Evolutionary conservation across 2,113 vertebrate species (phyloP).

Genomic region (Malurus elegans): DNA sequence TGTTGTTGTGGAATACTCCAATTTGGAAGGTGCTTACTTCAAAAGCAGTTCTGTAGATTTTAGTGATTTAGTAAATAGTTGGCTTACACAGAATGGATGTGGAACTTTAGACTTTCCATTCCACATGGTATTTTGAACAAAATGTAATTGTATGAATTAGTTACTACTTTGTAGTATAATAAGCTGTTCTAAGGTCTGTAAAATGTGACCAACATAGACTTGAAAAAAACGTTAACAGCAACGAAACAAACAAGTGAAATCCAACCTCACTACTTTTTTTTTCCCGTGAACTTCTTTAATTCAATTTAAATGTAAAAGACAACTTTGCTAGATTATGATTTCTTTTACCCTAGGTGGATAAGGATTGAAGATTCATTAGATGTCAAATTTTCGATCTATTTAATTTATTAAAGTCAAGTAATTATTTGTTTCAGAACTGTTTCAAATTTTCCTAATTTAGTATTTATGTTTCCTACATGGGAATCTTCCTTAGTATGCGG

Average conservation of each 20-base stretch:
- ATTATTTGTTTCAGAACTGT: not conserved
- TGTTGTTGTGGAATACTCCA: not conserved
- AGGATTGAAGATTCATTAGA: not conserved
- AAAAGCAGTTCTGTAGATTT: not conserved
- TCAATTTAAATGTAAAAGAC: not conserved
- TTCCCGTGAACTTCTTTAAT: not conserved
- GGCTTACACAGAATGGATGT: not conserved
- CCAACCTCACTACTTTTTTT: not conserved
- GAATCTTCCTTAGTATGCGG: rapidly evolving
- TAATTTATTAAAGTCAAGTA: not conserved
- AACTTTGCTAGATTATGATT: not conserved
- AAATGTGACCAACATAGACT: not conserved
- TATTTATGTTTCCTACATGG: not conserved
- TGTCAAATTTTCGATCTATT: not conserved
- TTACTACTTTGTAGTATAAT: not conserved
- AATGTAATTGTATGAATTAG: not conserved
- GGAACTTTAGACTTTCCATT: not conserved
- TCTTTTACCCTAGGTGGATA: not conserved
- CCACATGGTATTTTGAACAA: not conserved
- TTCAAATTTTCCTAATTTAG: not conserved
- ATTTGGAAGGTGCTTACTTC: not conserved
- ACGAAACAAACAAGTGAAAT: not conserved
- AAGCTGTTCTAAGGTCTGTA: not conserved
- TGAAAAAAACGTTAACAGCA: not conserved
- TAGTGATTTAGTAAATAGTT: not conserved